phyloP scores from a whole-genome alignment of 2,113 vertebrate species.

The Sinocyclocheilus anophthalmus region DNA sequence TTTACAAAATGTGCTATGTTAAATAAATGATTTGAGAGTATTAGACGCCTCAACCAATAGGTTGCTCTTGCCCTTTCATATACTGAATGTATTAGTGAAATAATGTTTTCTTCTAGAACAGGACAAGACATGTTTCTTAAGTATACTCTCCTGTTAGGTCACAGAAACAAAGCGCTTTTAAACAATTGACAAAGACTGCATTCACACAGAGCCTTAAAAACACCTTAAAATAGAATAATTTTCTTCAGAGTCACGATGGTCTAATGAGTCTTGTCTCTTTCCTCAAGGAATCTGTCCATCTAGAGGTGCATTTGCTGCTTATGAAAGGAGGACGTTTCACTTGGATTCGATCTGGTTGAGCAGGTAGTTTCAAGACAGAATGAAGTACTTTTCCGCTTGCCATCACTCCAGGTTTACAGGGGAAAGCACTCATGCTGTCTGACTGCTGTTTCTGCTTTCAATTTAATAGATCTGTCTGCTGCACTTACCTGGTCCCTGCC shows the following conservation, averaged over 20 bases:
- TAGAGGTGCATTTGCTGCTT: not conserved
- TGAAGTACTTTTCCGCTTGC: not conserved
- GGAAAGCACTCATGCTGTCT: no score
- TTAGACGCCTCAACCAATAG: not conserved
- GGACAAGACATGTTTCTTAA: not conserved
- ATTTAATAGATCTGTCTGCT: no score
- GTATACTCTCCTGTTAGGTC: slow-evolving; percentile 27
- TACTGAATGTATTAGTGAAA: slow-evolving; percentile 23
- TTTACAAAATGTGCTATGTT: not conserved
- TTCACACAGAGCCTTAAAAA: not conserved
- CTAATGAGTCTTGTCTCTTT: slow-evolving; percentile 15
- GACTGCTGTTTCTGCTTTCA: no score
- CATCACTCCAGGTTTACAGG: slow-evolving; percentile 12
- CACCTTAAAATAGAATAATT: not conserved
- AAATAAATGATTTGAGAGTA: not conserved
- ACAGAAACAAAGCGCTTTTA: slow-evolving; percentile 23
- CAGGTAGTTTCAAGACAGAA: slow-evolving; percentile 8
- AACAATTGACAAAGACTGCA: slow-evolving; percentile 18
- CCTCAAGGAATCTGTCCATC: not conserved
- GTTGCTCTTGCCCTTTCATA: not conserved
- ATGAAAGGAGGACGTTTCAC: not conserved
- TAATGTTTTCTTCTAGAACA: slow-evolving; percentile 18
- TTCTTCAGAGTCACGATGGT: not conserved
- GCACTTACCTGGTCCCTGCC: no score
- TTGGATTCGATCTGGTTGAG: not conserved